A percentile compares a stretch with the other conserved stretches of the same genome.
Evolutionary conservation across 2,888 invertebrate species (phyloP).

Genomic region (Abscondita cerata): DNA sequence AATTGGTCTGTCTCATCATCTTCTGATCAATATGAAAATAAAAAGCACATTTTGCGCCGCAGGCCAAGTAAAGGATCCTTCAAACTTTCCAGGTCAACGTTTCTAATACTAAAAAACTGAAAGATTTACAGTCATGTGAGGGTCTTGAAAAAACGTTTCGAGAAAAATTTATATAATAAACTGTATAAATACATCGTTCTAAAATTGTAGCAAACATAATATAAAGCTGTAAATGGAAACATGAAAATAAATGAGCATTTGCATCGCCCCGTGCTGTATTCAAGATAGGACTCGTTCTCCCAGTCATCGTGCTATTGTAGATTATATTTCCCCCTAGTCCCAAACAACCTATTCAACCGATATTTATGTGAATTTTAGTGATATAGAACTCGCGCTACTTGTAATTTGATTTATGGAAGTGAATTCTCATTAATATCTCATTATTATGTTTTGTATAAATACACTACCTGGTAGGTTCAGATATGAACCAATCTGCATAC

Average conservation of each 20-base stretch:
- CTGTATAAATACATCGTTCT: slow-evolving; percentile 38
- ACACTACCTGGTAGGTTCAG: slow-evolving; percentile 20
- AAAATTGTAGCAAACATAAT: slow-evolving; percentile 48
- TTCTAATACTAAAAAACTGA: slow-evolving; percentile 1
- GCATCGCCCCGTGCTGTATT: slow-evolving; percentile 35
- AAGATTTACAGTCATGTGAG: slow-evolving; percentile 25
- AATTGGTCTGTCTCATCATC: slow-evolving; percentile 3
- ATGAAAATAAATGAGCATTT: slow-evolving; percentile 47
- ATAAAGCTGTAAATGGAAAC: slow-evolving; percentile 48
- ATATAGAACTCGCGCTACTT: slow-evolving; percentile 45
- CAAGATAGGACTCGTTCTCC: slow-evolving; percentile 42
- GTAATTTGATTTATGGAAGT: slow-evolving; percentile 51
- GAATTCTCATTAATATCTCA: slow-evolving; percentile 50
- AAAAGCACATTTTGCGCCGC: slow-evolving; percentile 6
- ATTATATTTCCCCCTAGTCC: slow-evolving; percentile 31
- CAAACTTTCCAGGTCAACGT: slow-evolving; percentile 17
- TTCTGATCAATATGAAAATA: slow-evolving; percentile 15
- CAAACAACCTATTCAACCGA: slow-evolving; percentile 37
- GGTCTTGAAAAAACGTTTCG: slow-evolving; percentile 12
- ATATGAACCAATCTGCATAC: slow-evolving; percentile 22
- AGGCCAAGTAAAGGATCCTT: slow-evolving; percentile 4
- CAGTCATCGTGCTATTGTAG: slow-evolving; percentile 29
- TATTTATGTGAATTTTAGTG: slow-evolving; percentile 49
- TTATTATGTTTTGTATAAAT: slow-evolving; percentile 40
- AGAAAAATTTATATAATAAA: slow-evolving; percentile 23